Percentiles rank a stretch among this genome's conserved stretches.
Conservation (phyloP, 2,113 vertebrate species). For the Vicugna pacos region DNA sequence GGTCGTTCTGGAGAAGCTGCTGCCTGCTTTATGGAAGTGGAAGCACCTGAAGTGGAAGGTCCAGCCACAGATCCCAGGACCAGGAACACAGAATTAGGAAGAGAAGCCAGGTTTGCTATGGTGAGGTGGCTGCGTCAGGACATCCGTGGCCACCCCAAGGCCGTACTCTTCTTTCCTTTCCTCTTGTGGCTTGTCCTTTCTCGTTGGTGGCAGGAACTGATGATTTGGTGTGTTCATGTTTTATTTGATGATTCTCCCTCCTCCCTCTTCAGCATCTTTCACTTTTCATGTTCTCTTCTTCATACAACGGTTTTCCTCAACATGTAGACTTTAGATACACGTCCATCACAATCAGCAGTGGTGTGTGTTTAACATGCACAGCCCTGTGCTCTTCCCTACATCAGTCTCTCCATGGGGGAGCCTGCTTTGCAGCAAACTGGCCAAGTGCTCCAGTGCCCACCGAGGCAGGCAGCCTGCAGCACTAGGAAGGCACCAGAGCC, state of each 20-base stretch:
- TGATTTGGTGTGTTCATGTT: background rate
- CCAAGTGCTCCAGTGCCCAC: background rate
- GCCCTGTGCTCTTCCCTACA: background rate
- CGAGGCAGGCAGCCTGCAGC: background rate
- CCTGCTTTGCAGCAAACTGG: background rate
- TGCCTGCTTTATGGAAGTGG: background rate
- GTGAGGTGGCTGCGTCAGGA: rapidly evolving
- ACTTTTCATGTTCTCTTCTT: background rate
- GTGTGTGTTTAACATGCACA: background rate
- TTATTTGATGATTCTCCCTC: background rate
- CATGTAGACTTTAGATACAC: background rate
- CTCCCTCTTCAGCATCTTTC: background rate
- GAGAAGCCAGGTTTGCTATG: background rate
- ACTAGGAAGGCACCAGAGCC: rapidly evolving
- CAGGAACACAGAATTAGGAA: background rate
- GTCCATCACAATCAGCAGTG: background rate
- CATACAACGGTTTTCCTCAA: background rate
- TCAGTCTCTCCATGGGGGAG: too few relatives aligned
- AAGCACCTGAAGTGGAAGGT: background rate
- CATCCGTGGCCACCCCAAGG: background rate
- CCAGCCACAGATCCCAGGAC: background rate
- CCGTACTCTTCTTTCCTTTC: background rate
- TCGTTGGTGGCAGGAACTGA: background rate
- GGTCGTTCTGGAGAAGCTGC: background rate
- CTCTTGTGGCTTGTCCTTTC: background rate